Evolutionary conservation across 2,888 invertebrate genomes (phyloP).

Genomic region (Taphrorychus bicolor): DNA sequence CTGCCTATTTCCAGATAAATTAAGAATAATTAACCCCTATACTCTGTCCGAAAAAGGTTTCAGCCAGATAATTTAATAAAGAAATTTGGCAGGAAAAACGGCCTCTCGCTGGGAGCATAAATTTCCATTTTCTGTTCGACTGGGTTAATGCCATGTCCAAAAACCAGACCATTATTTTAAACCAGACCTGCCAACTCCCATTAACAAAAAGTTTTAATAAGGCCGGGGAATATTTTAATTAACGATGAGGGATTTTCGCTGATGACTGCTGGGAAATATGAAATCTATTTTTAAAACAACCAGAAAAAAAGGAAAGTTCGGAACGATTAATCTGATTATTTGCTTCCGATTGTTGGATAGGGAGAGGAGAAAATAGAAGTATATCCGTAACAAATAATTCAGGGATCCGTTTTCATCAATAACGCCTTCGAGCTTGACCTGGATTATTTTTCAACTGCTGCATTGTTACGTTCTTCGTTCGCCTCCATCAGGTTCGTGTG

Average conservation of each 20-base stretch:
- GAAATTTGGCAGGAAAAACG: slow-evolving; percentile 36
- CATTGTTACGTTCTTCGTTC: not conserved
- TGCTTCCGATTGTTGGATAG: slow-evolving; percentile 27
- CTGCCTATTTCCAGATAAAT: slow-evolving; percentile 12
- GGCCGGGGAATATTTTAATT: slow-evolving; percentile 12
- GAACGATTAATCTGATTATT: slow-evolving; percentile 33
- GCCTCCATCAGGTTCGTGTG: not conserved
- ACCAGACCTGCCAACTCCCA: slow-evolving; percentile 26
- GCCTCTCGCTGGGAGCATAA: slow-evolving; percentile 30
- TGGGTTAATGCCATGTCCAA: slow-evolving; percentile 34
- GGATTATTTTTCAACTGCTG: slow-evolving; percentile 11
- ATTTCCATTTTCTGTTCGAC: slow-evolving; percentile 39
- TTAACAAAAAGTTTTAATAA: slow-evolving; percentile 35
- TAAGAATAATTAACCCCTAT: slow-evolving; percentile 29
- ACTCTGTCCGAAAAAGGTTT: slow-evolving; percentile 22
- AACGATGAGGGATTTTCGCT: slow-evolving; percentile 7
- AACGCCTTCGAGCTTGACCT: slow-evolving; percentile 10
- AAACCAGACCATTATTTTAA: slow-evolving; percentile 24
- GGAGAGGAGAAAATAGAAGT: slow-evolving; percentile 18
- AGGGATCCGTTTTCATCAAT: slow-evolving; percentile 27
- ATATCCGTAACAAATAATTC: slow-evolving; percentile 35
- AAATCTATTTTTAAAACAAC: not conserved
- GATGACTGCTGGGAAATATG: not conserved
- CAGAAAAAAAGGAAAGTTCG: slow-evolving; percentile 7
- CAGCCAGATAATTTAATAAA: slow-evolving; percentile 34